Evolutionary conservation across 2,113 vertebrate species (phyloP), one percentile per base, ranked within the genome.

Genomic region (Sylvia atricapilla): DNA sequence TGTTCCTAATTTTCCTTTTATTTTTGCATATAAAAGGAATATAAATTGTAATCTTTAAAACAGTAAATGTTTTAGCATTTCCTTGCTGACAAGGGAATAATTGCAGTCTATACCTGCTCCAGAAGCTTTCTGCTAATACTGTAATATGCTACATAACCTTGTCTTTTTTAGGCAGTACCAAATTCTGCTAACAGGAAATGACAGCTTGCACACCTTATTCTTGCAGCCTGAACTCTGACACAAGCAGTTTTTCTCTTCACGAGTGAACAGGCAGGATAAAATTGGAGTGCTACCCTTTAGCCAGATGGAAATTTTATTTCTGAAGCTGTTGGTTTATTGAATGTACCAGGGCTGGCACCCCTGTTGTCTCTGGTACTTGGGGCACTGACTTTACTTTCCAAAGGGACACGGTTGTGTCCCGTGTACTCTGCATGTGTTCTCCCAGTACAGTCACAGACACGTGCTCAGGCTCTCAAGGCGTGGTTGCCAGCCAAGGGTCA

Each of bases 391-490:
- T 62, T 1, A 2, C 37, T 75, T 94, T 47, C 39, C 25, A 12
- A 17, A 55, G 60, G 49, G 11, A n/a, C n/a, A n/a, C n/a, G 76
- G 2, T 11, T 8, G 3, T 62, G 56, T 70, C 15, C 73, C 15
- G 0, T 31, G n/a, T 24, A 1, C 43, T 52, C 41, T 66, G 20
- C 12, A 0, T 4, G 0, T 25, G 15, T 19, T 55, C 6, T 35
- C 4, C 7, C 1, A 1, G 0, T 7, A 5, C n/a, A 37, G 60
- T 23, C 62, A 19, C 8, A 7, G 15, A 7, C 30, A 10, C 0
- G 0, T 15, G 55, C n/a, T 47, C n/a, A 37, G 19, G 8, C 13
- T 56, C 1, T 19, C n/a, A 9, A 14, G 7, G 25, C 0, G 0
- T 15, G 15, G n/a, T 5, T 84, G 39, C 39, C 43, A 33, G 79